Evolutionary conservation across 2,113 vertebrate genomes (phyloP).

Genomic region (Lophochroa leadbeateri): DNA sequence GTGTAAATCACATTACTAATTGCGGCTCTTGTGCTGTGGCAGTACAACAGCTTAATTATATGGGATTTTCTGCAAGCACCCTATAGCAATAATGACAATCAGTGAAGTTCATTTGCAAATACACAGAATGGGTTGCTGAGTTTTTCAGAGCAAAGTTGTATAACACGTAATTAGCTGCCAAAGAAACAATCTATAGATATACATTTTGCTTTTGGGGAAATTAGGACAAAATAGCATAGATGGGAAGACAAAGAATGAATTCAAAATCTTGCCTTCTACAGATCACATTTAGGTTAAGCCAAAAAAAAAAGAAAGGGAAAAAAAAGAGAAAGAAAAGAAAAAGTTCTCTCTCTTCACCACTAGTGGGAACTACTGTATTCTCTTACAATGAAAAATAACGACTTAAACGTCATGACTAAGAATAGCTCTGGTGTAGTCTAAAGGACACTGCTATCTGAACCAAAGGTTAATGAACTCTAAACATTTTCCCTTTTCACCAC

Average conservation of each 20-base stretch:
- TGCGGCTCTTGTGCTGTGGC: not conserved
- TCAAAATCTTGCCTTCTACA: not conserved
- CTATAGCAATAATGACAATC: constrained; percentile 32
- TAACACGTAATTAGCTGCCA: constrained; percentile 8
- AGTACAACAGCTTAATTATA: constrained; percentile 7
- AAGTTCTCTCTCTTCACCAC: constrained; percentile 56
- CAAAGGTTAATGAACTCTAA: constrained; percentile 68
- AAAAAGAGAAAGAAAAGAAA: not conserved
- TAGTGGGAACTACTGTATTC: constrained; percentile 73
- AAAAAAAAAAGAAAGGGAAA: not conserved
- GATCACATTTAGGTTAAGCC: not conserved
- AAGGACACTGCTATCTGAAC: constrained; percentile 61
- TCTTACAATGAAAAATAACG: constrained; percentile 10
- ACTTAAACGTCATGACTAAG: constrained; percentile 42
- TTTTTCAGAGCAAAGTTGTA: constrained; percentile 20
- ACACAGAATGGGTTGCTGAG: not conserved
- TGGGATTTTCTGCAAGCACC: constrained; percentile 8
- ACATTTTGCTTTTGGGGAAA: constrained; percentile 20
- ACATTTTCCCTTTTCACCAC: constrained; percentile 56
- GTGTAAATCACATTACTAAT: constrained; percentile 43
- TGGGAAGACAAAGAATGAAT: not conserved
- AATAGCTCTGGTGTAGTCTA: constrained; percentile 58
- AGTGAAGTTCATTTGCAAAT: constrained; percentile 21
- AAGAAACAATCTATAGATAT: constrained; percentile 32
- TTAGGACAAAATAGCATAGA: not conserved